Evolutionary conservation across 2,797 vertebrate species (phyloP).

Genomic region (Naso thynnoides): DNA sequence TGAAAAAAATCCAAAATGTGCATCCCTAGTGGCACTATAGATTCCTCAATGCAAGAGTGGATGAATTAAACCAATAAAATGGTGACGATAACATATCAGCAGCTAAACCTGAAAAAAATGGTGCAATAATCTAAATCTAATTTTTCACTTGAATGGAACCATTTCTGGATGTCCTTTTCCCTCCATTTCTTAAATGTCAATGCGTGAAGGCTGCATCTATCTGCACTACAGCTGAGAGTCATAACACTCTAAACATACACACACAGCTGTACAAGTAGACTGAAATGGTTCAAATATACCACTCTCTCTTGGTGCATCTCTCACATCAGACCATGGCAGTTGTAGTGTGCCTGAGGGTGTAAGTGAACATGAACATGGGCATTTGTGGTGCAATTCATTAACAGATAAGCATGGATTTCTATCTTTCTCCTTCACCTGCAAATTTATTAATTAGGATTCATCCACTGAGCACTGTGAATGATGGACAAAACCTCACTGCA

Average conservation of each 20-base stretch:
- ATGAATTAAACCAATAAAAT: conserved; percentile 16
- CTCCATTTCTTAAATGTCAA: conserved; percentile 56
- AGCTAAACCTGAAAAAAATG: neutral
- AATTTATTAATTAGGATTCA: no score
- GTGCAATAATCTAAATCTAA: conserved; percentile 17
- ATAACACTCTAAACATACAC: neutral
- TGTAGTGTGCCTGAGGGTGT: no score
- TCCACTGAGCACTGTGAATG: no score
- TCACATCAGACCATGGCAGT: no score
- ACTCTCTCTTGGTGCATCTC: neutral
- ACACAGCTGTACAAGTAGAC: neutral
- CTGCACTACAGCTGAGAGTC: neutral
- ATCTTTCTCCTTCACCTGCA: no score
- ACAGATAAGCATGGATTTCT: no score
- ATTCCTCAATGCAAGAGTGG: neutral
- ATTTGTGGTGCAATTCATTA: no score
- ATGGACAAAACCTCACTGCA: no score
- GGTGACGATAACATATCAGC: neutral
- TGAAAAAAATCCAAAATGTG: no score
- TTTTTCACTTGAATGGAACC: conserved; percentile 27
- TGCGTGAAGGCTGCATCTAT: neutral
- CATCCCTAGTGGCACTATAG: no score
- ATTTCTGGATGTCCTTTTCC: conserved; percentile 40
- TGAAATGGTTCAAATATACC: neutral
- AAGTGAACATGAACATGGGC: no score